Conservation (phyloP, 2,888 invertebrate species). For the Phania funesta region DNA sequence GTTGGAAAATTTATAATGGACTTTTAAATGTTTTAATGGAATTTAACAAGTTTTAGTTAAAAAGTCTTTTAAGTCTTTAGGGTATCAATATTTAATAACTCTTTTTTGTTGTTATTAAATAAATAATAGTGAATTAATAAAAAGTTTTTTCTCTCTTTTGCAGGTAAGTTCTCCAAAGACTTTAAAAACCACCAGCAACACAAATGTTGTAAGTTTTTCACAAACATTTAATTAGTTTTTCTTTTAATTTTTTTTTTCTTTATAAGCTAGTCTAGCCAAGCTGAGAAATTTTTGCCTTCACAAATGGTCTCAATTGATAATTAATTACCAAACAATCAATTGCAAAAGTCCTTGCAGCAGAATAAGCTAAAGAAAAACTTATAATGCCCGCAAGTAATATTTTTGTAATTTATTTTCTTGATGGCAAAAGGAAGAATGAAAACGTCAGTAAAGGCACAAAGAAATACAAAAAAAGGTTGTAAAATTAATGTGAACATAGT, state of each 20-base stretch:
- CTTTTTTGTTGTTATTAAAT: background rate
- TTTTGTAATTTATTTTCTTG: constrained; percentile 64
- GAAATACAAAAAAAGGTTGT: background rate
- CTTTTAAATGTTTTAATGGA: background rate
- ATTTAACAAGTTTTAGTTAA: background rate
- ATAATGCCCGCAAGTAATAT: constrained; percentile 60
- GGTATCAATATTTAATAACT: no score
- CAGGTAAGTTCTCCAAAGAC: constrained; percentile 58
- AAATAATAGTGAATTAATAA: background rate
- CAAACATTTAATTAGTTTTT: constrained; percentile 43
- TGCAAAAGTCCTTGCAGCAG: constrained; percentile 66
- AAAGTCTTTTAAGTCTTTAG: no score
- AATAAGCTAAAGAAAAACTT: constrained; percentile 32
- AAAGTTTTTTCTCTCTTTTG: constrained; percentile 16
- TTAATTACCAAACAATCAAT: constrained; percentile 80
- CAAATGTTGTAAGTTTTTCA: constrained; percentile 54
- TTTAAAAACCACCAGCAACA: constrained; percentile 11
- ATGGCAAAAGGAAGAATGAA: constrained; percentile 7
- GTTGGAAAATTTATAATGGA: background rate
- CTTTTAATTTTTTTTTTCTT: background rate
- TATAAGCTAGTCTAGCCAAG: constrained; percentile 63
- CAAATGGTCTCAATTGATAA: constrained; percentile 73
- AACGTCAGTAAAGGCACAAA: background rate
- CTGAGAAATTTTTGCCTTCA: constrained; percentile 25
- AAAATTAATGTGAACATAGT: background rate